A percentile compares a stretch with the other conserved stretches of the same genome.
phyloP scores from a whole-genome alignment of 2,797 vertebrate genomes.

The Natrix natrix region DNA sequence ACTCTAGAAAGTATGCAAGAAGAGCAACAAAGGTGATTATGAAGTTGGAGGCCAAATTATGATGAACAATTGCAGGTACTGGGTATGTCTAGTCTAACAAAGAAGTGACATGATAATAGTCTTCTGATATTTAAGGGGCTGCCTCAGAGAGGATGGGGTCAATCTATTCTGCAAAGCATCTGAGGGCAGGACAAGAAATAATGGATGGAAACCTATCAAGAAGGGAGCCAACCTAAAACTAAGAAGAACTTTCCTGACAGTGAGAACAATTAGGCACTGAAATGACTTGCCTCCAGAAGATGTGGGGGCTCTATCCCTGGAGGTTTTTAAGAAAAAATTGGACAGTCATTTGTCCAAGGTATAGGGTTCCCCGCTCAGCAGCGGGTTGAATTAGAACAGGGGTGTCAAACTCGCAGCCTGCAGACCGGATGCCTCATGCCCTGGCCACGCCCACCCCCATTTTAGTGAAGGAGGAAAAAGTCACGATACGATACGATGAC shows the following conservation, averaged over 20 bases:
- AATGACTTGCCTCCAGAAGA: background rate
- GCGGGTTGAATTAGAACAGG: background rate
- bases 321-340: background rate
- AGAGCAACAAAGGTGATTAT: background rate
- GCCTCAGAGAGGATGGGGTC: background rate
- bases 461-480: no score
- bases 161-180: background rate
- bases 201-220: background rate
- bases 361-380: background rate
- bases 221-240: background rate
- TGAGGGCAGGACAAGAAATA: background rate
- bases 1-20: background rate
- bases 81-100: background rate
- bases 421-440: no score
- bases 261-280: background rate
- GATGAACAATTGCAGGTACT: background rate
- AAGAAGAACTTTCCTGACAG: background rate
- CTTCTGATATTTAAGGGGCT: background rate
- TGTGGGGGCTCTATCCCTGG: background rate
- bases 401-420: no score
- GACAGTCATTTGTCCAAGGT: background rate
- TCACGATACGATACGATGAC: fast-evolving
- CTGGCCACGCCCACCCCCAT: no score
- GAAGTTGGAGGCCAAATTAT: background rate
- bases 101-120: background rate